Base-by-base conservation (phyloP, 2,113 vertebrate genomes). In the Zosterops borbonicus region DNA sequence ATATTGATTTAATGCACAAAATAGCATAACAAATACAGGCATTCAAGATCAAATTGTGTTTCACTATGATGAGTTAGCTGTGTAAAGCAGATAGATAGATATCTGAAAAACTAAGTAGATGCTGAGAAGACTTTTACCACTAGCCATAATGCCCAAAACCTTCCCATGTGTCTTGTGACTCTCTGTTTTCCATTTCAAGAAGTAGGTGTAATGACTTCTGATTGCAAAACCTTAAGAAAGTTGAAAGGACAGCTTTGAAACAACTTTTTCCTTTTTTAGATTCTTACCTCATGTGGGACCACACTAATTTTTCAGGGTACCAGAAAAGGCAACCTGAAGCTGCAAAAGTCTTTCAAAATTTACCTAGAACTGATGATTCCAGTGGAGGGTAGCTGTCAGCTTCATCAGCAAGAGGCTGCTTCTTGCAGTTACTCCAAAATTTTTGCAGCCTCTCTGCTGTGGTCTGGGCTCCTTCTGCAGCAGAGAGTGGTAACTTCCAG, bases 1-100 rank as follows among this genome's bases (percentile, higher is more conserved):
- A 16, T 65, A 87, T 83, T 90, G 53, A 84, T 87, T 92, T 95
- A 76, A 73, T 47, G 75, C 10, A 87, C 71, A 90, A 92, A 96
- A 88, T 8, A 77, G 29, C 75, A 77, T 44, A 93, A 92, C 33
- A 96, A 87, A 89, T 73, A 28, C 11, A 85, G 46, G 8, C 50
- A 75, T 37, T 77, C 44, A 50, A 83, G 59, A 86, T 77, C 33
- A 85, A 65, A 29, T 13, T 69, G 69, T 50, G 19, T 20, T 62
- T 85, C 42, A 41, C 46, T 74, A 23, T 33, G 12, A 46, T 24
- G 83, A 83, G 62, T 16, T 63, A 33, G 22, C 58, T 79, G 15
- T 47, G 35, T 88, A 91, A 82, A 85, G 33, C 50, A 83, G 46
- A 92, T 29, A 69, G 28, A 92, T 2, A 59, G 23, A 63, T 33